These are phyloP conservation scores for Chrysoperla carnea DNA, from an alignment of 1,140 invertebrate species.

Conservation along the genomic window DNA sequence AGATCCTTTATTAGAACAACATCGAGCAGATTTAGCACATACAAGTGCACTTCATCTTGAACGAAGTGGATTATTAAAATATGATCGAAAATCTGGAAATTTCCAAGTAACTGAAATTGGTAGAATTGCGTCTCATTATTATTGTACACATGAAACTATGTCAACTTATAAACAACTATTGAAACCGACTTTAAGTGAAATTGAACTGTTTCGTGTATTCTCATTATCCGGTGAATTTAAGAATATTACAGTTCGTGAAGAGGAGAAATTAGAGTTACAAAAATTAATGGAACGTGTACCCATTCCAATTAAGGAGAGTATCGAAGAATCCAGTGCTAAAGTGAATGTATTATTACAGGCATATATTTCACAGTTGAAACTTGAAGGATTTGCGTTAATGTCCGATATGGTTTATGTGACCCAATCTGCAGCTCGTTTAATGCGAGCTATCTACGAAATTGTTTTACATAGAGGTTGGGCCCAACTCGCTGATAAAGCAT, in stretches of 20 bases:
- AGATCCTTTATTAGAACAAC: conserved; percentile 72
- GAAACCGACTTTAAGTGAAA: conserved; percentile 93
- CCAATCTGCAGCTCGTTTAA: conserved; percentile 87
- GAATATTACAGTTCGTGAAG: conserved; percentile 87
- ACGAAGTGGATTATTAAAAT: conserved; percentile 82
- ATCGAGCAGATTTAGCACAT: conserved; percentile 90
- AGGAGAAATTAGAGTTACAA: conserved; percentile 94
- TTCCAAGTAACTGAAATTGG: conserved; percentile 84
- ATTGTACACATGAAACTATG: conserved; percentile 95
- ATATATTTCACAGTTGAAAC: conserved; percentile 95
- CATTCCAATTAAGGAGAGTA: conserved; percentile 97
- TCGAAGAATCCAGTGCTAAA: conserved; percentile 97
- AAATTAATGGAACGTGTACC: conserved; percentile 96
- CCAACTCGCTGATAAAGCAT: conserved; percentile 86
- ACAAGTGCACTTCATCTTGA: conserved; percentile 87
- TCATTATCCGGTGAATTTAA: conserved; percentile 91
- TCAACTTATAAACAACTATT: conserved; percentile 90
- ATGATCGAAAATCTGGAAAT: conserved; percentile 88
- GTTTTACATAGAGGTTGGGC: conserved; percentile 85
- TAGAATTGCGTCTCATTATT: conserved; percentile 95
- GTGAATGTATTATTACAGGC: conserved; percentile 91
- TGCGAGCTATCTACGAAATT: conserved; percentile 97
- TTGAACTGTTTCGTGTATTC: conserved; percentile 97
- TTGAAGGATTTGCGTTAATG: conserved; percentile 97
- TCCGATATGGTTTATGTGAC: conserved; percentile 99